These are phyloP conservation scores for Drosophila auraria DNA, from an alignment of 1,140 invertebrate species.

Conservation along the genomic window DNA sequence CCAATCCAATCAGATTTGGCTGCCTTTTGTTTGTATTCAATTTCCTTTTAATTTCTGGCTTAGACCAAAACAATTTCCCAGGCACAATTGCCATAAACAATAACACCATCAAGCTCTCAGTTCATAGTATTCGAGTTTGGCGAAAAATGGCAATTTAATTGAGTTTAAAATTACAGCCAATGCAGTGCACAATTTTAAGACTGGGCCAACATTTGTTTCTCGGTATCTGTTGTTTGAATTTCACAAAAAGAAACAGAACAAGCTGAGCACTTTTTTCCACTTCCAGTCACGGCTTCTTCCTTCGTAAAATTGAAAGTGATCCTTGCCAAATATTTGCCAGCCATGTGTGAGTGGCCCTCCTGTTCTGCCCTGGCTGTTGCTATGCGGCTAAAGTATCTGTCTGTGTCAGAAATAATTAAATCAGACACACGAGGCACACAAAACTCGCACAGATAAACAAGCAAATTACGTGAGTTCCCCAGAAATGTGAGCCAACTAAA, in stretches of 20 bases:
- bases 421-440: conserved; percentile 53
- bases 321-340: conserved; percentile 68
- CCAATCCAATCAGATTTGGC: conserved; percentile 39
- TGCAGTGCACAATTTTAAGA: conserved; percentile 24
- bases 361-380: conserved; percentile 21
- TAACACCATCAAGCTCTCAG: conserved; percentile 5
- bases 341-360: conserved; percentile 34
- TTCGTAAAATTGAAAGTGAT: conserved; percentile 68
- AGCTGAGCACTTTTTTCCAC: conserved; percentile 34
- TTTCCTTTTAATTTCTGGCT: conserved; percentile 66
- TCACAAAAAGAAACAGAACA: conserved; percentile 4
- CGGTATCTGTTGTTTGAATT: conserved; percentile 21
- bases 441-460: conserved; percentile 45
- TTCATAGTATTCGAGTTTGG: not conserved
- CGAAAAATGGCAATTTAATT: conserved; percentile 52
- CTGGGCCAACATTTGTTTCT: conserved; percentile 3
- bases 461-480: conserved; percentile 48
- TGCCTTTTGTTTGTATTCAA: conserved; percentile 67
- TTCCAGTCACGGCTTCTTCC: conserved; percentile 16
- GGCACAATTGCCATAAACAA: conserved; percentile 26
- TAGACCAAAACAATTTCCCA: conserved; percentile 43
- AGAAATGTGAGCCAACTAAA: conserved; percentile 8
- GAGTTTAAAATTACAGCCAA: conserved; percentile 63
- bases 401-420: conserved; percentile 66
- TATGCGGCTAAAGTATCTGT: conserved; percentile 55